Evolutionary conservation across 1,140 invertebrate genomes (phyloP).

Genomic region (Steinernema feltiae): DNA sequence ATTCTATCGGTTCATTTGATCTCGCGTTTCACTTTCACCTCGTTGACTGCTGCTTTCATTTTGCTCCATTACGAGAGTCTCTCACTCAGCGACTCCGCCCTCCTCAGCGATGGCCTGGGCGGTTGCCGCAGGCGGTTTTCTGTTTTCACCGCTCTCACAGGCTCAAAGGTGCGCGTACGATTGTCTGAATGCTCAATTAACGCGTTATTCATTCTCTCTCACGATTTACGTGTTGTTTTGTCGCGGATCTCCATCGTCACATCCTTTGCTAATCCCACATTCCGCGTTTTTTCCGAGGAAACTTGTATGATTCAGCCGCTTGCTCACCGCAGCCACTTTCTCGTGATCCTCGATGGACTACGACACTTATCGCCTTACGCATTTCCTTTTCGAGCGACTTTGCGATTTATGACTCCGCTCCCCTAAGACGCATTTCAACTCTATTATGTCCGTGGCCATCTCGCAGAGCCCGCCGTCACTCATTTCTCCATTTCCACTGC

Average conservation of each 20-base stretch:
- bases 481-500: too few species aligned
- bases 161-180: not conserved
- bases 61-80: not conserved
- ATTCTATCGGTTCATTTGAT: conserved; percentile 15
- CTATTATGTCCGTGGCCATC: not conserved
- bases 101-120: not conserved
- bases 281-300: too few species aligned
- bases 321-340: not conserved
- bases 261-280: too few species aligned
- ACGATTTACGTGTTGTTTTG: too few species aligned
- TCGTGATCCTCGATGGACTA: too few species aligned
- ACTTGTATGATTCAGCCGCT: not conserved
- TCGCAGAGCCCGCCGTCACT: not conserved
- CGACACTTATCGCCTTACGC: not conserved
- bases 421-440: not conserved
- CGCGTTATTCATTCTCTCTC: not conserved
- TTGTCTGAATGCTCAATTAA: not conserved
- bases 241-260: too few species aligned
- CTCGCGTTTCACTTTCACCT: conserved; percentile 11
- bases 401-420: not conserved
- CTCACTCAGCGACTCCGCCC: not conserved
- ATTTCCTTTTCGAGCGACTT: not conserved
- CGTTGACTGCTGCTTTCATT: not conserved
- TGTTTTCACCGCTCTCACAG: too few species aligned
- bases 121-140: not conserved